These are phyloP conservation scores for Varanus komodoensis DNA, from an alignment of 2,113 vertebrate species.

Conservation along the genomic window DNA sequence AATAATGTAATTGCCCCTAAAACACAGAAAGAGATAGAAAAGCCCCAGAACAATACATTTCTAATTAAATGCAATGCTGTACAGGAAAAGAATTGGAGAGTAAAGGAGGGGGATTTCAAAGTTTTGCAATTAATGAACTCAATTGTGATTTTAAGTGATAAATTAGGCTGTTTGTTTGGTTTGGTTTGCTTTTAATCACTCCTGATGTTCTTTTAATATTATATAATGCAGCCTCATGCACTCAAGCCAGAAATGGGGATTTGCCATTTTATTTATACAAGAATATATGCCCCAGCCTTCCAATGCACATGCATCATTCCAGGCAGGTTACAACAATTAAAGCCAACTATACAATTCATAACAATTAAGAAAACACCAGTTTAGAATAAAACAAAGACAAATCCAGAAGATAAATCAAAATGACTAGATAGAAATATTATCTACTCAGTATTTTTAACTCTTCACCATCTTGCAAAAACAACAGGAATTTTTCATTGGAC, in stretches of 20 bases:
- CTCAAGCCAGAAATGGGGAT: background rate
- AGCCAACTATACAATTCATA: background rate
- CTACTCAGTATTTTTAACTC: background rate
- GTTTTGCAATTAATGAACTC: background rate
- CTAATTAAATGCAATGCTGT: constrained; percentile 32
- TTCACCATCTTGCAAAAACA: background rate
- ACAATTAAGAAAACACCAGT: background rate
- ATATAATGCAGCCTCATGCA: background rate
- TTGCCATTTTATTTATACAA: background rate
- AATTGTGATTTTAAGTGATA: background rate
- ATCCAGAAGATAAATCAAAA: background rate
- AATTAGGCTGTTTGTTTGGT: background rate
- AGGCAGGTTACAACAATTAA: background rate
- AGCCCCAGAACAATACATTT: constrained; percentile 18
- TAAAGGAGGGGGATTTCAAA: background rate
- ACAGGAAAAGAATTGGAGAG: background rate
- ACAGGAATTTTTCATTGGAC: no score
- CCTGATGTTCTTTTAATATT: background rate
- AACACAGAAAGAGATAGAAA: background rate
- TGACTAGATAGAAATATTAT: background rate
- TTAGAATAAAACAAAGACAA: background rate
- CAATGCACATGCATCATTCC: background rate
- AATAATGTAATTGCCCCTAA: constrained; percentile 14
- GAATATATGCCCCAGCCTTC: background rate
- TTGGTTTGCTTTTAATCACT: background rate